phyloP scores from a whole-genome alignment of 2,113 vertebrate genomes.

The Forbesichthys agassizii region DNA sequence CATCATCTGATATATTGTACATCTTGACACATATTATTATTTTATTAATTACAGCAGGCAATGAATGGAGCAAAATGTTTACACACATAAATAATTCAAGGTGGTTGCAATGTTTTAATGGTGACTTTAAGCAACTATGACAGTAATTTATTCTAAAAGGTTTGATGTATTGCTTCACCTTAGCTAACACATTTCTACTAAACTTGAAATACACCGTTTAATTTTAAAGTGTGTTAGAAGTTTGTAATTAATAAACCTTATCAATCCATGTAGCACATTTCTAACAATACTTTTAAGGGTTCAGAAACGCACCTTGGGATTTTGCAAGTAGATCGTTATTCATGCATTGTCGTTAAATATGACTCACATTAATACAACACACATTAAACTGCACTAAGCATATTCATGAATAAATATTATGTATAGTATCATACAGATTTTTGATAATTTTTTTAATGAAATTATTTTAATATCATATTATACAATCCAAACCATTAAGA shows the following conservation, averaged over 20 bases:
- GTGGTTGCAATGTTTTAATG: neutral
- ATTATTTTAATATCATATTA: too few relatives aligned
- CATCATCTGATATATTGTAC: too few relatives aligned
- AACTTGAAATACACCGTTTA: neutral
- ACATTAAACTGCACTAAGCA: too few relatives aligned
- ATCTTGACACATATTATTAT: too few relatives aligned
- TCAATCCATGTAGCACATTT: constrained; percentile 12
- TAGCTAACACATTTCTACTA: neutral
- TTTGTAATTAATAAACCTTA: neutral
- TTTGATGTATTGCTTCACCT: neutral
- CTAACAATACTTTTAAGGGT: constrained; percentile 16
- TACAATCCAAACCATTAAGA: too few relatives aligned
- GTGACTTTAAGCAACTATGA: neutral
- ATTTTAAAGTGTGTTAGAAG: constrained; percentile 5
- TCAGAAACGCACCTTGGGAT: constrained; percentile 20
- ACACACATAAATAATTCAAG: neutral
- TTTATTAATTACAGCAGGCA: neutral
- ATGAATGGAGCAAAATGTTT: neutral
- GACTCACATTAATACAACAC: constrained; percentile 14
- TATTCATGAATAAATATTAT: too few relatives aligned
- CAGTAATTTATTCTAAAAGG: neutral
- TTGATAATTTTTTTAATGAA: too few relatives aligned
- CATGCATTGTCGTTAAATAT: neutral
- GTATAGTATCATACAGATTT: too few relatives aligned
- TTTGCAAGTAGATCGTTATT: neutral